phyloP scores from a whole-genome alignment of 2,888 invertebrate genomes.

The Reticulitermes lucifugus region DNA sequence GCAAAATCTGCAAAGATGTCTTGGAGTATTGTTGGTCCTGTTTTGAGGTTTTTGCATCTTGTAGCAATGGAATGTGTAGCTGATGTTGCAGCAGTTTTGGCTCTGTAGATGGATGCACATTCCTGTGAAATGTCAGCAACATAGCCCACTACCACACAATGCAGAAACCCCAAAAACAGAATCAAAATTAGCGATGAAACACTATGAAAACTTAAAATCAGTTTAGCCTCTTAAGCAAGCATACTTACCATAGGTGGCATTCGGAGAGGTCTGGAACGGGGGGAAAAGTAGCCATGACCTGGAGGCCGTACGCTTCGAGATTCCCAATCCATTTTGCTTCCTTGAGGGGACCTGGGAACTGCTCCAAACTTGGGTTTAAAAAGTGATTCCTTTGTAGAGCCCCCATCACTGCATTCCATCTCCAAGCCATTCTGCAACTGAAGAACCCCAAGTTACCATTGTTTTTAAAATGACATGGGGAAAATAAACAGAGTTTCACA shows the following conservation, averaged over 20 bases:
- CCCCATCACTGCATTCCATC: slow-evolving; percentile 33
- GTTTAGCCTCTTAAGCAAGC: too few species aligned
- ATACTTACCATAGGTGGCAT: slow-evolving; percentile 17
- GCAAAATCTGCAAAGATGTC: too few species aligned
- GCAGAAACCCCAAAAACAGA: too few species aligned
- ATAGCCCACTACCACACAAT: too few species aligned
- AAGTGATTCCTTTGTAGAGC: neutral
- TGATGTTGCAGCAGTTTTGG: too few species aligned
- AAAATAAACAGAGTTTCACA: neutral
- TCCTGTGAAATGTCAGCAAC: too few species aligned
- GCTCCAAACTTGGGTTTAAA: neutral
- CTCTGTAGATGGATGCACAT: too few species aligned
- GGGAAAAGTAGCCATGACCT: neutral
- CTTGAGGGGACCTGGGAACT: neutral
- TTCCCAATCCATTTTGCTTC: slow-evolving; percentile 27
- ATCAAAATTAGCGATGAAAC: too few species aligned
- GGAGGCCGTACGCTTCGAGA: neutral
- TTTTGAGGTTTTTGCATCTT: too few species aligned
- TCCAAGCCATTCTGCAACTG: slow-evolving; percentile 24
- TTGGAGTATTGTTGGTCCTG: too few species aligned
- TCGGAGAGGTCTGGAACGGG: neutral
- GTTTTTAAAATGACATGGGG: neutral
- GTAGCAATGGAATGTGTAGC: too few species aligned
- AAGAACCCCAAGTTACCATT: neutral
- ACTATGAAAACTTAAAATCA: too few species aligned